Percentiles rank a stretch among this genome's conserved stretches.
These are phyloP conservation scores for Actenoides lindsayi DNA, from an alignment of 2,113 vertebrate species.

Conservation along the genomic window DNA sequence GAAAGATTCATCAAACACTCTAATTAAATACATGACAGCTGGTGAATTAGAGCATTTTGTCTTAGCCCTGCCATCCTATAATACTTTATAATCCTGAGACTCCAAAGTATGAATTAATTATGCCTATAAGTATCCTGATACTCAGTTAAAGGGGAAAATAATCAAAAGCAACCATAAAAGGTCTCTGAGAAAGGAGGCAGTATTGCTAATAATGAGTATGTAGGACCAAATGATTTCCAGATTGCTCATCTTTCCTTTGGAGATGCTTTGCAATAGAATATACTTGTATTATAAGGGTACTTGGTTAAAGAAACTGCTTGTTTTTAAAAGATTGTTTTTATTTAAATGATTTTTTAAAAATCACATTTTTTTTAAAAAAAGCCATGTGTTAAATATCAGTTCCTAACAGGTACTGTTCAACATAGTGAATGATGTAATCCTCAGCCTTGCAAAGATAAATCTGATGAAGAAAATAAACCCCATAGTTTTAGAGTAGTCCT, in stretches of 20 bases:
- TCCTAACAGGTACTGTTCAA: not conserved
- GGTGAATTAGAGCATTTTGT: constrained; percentile 80
- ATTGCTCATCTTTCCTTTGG: not conserved
- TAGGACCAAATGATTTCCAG: not conserved
- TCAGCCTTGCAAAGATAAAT: not conserved
- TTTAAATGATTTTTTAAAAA: no score
- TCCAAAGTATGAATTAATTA: constrained; percentile 81
- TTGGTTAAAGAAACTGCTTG: not conserved
- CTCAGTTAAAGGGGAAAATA: not conserved
- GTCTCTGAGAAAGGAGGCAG: constrained; percentile 7
- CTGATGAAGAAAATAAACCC: not conserved
- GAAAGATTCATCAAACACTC: constrained; percentile 76
- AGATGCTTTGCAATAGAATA: not conserved
- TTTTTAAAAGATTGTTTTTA: not conserved
- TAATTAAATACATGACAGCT: constrained; percentile 83
- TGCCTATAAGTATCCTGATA: constrained; percentile 67
- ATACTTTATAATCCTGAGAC: constrained; percentile 79
- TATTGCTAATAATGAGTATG: not conserved
- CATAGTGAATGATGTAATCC: not conserved
- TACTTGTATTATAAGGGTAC: not conserved
- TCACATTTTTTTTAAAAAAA: not conserved
- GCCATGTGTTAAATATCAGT: not conserved
- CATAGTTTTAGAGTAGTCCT: not conserved
- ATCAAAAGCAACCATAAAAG: constrained; percentile 32
- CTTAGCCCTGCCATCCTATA: constrained; percentile 72